Conservation (phyloP, 1,140 invertebrate genomes). For the Chlorops oryzae region DNA sequence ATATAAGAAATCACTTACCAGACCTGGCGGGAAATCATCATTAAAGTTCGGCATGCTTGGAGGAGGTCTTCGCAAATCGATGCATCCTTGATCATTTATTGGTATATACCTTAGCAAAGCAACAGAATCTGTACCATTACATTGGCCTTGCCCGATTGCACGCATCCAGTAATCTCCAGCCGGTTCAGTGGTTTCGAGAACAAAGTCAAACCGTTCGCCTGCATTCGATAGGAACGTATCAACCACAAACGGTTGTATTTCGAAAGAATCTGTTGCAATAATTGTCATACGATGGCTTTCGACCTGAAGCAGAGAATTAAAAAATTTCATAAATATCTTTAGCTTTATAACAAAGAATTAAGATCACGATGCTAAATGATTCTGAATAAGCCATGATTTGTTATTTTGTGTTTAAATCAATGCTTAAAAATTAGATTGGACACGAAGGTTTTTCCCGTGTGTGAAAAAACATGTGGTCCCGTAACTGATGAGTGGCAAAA, state of each 20-base stretch:
- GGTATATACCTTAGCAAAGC: conserved; percentile 16
- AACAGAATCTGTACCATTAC: conserved; percentile 26
- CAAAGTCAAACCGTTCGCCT: conserved; percentile 61
- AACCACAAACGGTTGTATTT: conserved; percentile 43
- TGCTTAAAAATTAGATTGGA: too few species aligned
- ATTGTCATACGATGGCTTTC: conserved; percentile 52
- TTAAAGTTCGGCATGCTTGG: conserved; percentile 5
- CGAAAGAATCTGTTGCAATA: conserved; percentile 52
- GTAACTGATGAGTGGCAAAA: too few species aligned
- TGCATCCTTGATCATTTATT: too few species aligned
- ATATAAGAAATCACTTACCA: conserved; percentile 8
- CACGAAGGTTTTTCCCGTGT: too few species aligned
- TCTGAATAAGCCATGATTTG: too few species aligned
- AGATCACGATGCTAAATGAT: too few species aligned
- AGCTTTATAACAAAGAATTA: too few species aligned
- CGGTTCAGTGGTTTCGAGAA: conserved; percentile 51
- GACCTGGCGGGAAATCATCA: conserved; percentile 3
- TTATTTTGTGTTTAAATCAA: too few species aligned
- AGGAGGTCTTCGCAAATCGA: neutral
- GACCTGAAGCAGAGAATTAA: conserved; percentile 27
- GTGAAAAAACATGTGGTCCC: too few species aligned
- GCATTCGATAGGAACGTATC: conserved; percentile 38
- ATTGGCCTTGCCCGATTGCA: conserved; percentile 50
- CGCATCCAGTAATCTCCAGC: conserved; percentile 55
- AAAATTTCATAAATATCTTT: neutral